Evolutionary conservation across 2,888 invertebrate species (phyloP).

Genomic region (Lycocerus yunnanus): DNA sequence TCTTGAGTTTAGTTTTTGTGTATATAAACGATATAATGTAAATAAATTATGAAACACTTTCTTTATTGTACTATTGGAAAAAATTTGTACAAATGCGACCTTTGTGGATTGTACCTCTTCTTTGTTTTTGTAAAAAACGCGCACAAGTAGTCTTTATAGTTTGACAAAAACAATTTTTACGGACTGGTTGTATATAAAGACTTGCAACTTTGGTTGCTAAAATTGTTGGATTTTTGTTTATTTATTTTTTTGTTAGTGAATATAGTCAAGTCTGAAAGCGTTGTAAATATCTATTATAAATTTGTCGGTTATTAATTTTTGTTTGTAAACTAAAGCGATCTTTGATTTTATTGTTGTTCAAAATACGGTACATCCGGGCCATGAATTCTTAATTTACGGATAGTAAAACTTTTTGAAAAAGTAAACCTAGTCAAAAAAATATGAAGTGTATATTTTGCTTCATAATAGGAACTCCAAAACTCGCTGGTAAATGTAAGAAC

Average conservation of each 20-base stretch:
- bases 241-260: slow-evolving; percentile 35
- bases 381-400: slow-evolving; percentile 46
- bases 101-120: slow-evolving; percentile 17
- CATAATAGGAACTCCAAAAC: slow-evolving; percentile 77
- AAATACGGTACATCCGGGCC: slow-evolving; percentile 44
- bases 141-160: slow-evolving; percentile 35
- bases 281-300: slow-evolving; percentile 53
- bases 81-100: slow-evolving; percentile 26
- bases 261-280: slow-evolving; percentile 34
- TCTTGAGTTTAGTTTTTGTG: slow-evolving; percentile 29
- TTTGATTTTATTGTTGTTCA: slow-evolving; percentile 34
- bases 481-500: slow-evolving; percentile 76
- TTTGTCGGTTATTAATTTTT: slow-evolving; percentile 47
- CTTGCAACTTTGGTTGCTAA: slow-evolving; percentile 18
- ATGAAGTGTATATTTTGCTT: slow-evolving; percentile 47
- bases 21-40: slow-evolving; percentile 31
- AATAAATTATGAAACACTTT: slow-evolving; percentile 22
- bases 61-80: slow-evolving; percentile 26
- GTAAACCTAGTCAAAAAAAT: slow-evolving; percentile 54
- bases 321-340: slow-evolving; percentile 26
- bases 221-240: slow-evolving; percentile 38
- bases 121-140: slow-evolving; percentile 32
- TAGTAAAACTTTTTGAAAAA: slow-evolving; percentile 52
- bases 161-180: slow-evolving; percentile 12
- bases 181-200: slow-evolving; percentile 42